phyloP scores from a whole-genome alignment of 2,888 invertebrate species.

The Myathropa florea region DNA sequence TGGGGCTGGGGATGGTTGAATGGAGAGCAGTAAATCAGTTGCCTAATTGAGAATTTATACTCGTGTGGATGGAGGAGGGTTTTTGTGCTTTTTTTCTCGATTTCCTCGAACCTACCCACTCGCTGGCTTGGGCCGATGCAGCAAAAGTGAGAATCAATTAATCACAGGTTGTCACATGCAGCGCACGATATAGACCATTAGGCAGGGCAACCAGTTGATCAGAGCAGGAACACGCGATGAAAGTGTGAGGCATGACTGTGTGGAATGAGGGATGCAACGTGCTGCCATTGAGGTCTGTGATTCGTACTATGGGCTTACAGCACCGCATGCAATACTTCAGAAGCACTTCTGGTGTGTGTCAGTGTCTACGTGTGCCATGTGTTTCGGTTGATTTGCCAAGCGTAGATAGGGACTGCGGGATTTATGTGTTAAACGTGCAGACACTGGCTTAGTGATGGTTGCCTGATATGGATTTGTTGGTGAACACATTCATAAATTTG shows the following conservation, averaged over 20 bases:
- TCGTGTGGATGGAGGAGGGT: not conserved
- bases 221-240: slow-evolving; percentile 6
- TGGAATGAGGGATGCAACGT: slow-evolving; percentile 6
- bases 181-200: slow-evolving; percentile 38
- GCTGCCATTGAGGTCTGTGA: not conserved
- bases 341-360: not conserved
- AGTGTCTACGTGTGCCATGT: slow-evolving; percentile 14
- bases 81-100: not conserved
- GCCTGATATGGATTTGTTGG: slow-evolving; percentile 5
- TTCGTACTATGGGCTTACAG: slow-evolving; percentile 23
- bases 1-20: slow-evolving; percentile 6
- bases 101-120: not conserved
- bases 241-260: not conserved
- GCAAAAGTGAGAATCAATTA: slow-evolving; percentile 62
- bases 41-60: slow-evolving; percentile 56
- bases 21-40: slow-evolving; percentile 57
- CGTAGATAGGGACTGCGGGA: slow-evolving; percentile 29
- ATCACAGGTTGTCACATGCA: slow-evolving; percentile 59
- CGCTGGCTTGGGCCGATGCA: not conserved
- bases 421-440: slow-evolving; percentile 41
- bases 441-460: not conserved
- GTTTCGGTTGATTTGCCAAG: slow-evolving; percentile 43
- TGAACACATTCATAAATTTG: not conserved
- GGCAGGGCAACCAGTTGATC: slow-evolving; percentile 55
- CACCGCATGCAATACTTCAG: not conserved